Evolutionary conservation across 1,140 invertebrate genomes (phyloP).

Genomic region (Rhyacophila brunnea): DNA sequence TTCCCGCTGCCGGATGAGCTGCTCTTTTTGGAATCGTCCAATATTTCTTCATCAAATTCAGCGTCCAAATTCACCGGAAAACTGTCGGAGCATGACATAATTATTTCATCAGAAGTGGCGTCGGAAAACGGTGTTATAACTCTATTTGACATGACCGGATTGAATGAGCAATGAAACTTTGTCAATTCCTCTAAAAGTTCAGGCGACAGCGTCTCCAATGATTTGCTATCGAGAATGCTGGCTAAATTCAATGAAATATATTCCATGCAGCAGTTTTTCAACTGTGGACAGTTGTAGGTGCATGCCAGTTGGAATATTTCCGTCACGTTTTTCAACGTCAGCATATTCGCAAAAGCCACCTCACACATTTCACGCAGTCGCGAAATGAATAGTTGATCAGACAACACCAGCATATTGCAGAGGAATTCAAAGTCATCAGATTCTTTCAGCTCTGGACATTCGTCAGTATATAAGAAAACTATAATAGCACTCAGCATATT

Average conservation of each 20-base stretch:
- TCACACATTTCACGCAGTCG: conserved; percentile 69
- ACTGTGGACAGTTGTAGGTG: conserved; percentile 64
- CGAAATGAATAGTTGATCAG: conserved; percentile 67
- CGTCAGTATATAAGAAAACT: conserved; percentile 68
- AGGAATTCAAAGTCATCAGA: conserved; percentile 59
- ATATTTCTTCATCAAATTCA: conserved; percentile 41
- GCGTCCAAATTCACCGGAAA: conserved; percentile 48
- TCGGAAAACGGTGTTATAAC: conserved; percentile 63
- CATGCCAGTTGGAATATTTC: conserved; percentile 68
- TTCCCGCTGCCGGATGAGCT: conserved; percentile 40
- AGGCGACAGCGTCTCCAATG: conserved; percentile 59
- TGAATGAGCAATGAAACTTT: conserved; percentile 59
- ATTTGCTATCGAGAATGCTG: conserved; percentile 64
- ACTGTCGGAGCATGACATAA: conserved; percentile 50
- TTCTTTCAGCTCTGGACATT: conserved; percentile 53
- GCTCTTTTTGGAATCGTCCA: conserved; percentile 43
- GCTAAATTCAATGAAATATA: conserved; percentile 69
- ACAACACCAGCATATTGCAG: conserved; percentile 65
- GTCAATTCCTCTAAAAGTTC: conserved; percentile 60
- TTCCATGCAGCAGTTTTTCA: conserved; percentile 68
- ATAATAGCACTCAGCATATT: conserved; percentile 59
- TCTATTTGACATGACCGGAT: conserved; percentile 54
- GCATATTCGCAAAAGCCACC: conserved; percentile 55
- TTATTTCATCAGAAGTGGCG: conserved; percentile 54
- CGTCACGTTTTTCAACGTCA: conserved; percentile 68